Percentiles rank a stretch among this genome's conserved stretches.
Conservation (phyloP, 2,888 invertebrate genomes). For the Ichneumoninae sp. region DNA sequence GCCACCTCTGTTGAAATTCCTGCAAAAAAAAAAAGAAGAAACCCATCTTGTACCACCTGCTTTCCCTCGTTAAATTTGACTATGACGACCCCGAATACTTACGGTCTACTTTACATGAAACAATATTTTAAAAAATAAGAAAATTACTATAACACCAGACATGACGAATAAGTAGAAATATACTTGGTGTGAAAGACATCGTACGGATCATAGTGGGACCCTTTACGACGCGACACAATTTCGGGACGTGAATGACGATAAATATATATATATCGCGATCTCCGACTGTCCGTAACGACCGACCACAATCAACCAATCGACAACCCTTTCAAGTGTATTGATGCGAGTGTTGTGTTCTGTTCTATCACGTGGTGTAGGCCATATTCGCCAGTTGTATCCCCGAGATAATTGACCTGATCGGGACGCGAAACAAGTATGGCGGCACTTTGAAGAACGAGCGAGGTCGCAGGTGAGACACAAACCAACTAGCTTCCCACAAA, state of each 20-base stretch:
- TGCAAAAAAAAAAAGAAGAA: conserved; percentile 14
- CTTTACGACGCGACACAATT: conserved; percentile 17
- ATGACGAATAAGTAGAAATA: conserved; percentile 59
- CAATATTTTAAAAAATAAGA: conserved; percentile 49
- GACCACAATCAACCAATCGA: conserved; percentile 63
- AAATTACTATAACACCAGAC: conserved; percentile 17
- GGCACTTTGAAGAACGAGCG: conserved; percentile 99
- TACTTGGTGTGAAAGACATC: conserved; percentile 23
- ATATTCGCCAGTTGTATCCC: conserved; percentile 99
- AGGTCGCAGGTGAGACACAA: conserved; percentile 99
- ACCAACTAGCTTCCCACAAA: conserved; percentile 85
- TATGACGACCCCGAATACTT: conserved; percentile 51
- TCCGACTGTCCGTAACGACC: conserved; percentile 29
- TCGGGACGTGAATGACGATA: conserved; percentile 19
- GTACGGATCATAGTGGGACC: conserved; percentile 4
- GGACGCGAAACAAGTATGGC: conserved; percentile 99
- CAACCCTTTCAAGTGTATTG: conserved; percentile 82
- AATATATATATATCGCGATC: conserved; percentile 39
- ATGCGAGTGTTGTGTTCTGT: conserved; percentile 84
- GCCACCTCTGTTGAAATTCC: conserved; percentile 63
- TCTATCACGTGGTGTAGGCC: conserved; percentile 90
- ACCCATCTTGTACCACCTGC: conserved; percentile 67
- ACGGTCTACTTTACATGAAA: conserved; percentile 19
- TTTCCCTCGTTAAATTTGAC: conserved; percentile 57
- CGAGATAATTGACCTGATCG: conserved; percentile 99